Evolutionary conservation across 2,888 invertebrate genomes (phyloP).

Genomic region (Lasioglossum marginatum): DNA sequence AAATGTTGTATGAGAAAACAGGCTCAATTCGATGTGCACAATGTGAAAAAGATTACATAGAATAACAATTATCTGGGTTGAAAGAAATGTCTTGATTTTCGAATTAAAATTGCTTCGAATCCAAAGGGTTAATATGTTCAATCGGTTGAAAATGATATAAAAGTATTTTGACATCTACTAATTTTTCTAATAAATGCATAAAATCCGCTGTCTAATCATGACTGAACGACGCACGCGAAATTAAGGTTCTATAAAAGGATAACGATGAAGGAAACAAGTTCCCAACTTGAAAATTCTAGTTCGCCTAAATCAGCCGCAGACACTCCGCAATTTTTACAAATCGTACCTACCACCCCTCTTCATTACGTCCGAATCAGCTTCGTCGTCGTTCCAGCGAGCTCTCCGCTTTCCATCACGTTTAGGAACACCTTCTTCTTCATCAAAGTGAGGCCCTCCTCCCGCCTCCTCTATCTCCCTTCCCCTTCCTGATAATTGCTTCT

Average conservation of each 20-base stretch:
- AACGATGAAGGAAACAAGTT: background rate
- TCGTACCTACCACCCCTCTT: conserved; percentile 36
- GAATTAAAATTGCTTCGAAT: too few relatives aligned
- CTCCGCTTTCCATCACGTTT: conserved; percentile 32
- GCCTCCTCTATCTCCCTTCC: background rate
- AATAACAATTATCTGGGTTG: too few relatives aligned
- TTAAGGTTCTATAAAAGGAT: background rate
- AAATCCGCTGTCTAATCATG: too few relatives aligned
- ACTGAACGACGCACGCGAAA: too few relatives aligned
- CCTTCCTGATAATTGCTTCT: background rate
- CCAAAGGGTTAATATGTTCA: too few relatives aligned
- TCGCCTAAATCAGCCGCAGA: background rate
- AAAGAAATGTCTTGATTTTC: too few relatives aligned
- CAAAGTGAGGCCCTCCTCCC: conserved; percentile 25
- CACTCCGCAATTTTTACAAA: background rate
- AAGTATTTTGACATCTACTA: too few relatives aligned
- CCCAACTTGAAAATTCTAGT: background rate
- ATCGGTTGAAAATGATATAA: too few relatives aligned
- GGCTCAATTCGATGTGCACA: too few relatives aligned
- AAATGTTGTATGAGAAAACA: too few relatives aligned
- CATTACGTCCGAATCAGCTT: conserved; percentile 37
- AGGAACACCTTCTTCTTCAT: conserved; percentile 55
- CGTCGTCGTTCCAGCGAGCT: conserved; percentile 18
- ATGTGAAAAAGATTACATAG: too few relatives aligned
- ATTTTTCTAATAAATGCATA: too few relatives aligned